Evolutionary conservation across 2,888 invertebrate species (phyloP).

Genomic region (Leptinotarsa haldemani): DNA sequence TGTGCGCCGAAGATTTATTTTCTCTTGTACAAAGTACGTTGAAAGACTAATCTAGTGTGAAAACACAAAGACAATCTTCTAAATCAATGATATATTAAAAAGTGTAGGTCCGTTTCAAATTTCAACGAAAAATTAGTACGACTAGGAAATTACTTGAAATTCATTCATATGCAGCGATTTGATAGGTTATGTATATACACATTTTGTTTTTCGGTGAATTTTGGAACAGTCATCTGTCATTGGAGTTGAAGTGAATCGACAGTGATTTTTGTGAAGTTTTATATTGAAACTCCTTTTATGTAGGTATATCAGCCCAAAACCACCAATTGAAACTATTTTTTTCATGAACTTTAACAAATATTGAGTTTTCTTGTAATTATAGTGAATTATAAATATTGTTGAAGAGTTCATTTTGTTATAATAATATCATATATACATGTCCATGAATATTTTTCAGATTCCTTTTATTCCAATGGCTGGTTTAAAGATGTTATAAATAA

Average conservation of each 20-base stretch:
- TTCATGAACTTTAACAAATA: no score
- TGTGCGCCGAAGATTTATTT: slow-evolving; percentile 48
- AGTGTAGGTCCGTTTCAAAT: slow-evolving; percentile 60
- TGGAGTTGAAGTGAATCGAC: slow-evolving; percentile 23
- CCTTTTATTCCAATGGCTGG: slow-evolving; percentile 47
- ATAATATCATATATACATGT: no score
- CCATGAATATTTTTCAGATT: background rate
- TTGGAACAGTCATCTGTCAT: slow-evolving; percentile 55
- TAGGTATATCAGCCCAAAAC: background rate
- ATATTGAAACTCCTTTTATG: background rate
- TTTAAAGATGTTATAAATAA: slow-evolving; percentile 60
- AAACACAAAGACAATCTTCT: slow-evolving; percentile 52
- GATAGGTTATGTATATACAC: slow-evolving; percentile 52
- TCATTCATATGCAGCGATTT: slow-evolving; percentile 42
- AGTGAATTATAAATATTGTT: no score
- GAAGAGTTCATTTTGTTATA: no score
- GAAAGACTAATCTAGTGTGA: slow-evolving; percentile 29
- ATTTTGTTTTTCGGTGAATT: slow-evolving; percentile 61
- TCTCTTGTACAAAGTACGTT: slow-evolving; percentile 29
- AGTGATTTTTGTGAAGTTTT: background rate
- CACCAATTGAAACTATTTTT: no score
- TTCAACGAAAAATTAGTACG: slow-evolving; percentile 61
- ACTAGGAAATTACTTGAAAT: slow-evolving; percentile 32
- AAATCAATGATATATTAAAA: slow-evolving; percentile 37
- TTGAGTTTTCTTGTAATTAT: no score